These are phyloP conservation scores for Parnassius glacialis DNA, from an alignment of 2,888 invertebrate species.

Conservation along the genomic window DNA sequence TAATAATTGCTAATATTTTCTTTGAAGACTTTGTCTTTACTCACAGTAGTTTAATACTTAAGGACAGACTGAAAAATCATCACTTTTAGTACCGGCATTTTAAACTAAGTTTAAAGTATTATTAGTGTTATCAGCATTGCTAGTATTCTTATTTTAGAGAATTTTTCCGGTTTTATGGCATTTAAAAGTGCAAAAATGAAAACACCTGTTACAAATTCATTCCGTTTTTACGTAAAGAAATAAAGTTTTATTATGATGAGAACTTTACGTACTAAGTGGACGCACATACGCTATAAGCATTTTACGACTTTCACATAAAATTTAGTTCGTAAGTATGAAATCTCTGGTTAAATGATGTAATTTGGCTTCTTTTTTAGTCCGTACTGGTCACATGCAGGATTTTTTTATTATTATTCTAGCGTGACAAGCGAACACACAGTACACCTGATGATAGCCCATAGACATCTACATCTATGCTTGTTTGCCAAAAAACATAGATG, in stretches of 20 bases:
- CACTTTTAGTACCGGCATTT: too few relatives aligned
- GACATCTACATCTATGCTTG: too few relatives aligned
- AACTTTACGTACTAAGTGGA: constrained; percentile 21
- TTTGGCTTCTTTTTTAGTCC: not conserved
- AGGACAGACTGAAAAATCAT: too few relatives aligned
- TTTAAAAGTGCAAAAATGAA: not conserved
- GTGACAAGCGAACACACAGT: too few relatives aligned
- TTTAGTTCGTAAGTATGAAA: constrained; percentile 17
- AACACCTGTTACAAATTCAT: not conserved
- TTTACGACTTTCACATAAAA: constrained; percentile 19
- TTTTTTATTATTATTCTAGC: too few relatives aligned
- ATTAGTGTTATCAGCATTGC: not conserved
- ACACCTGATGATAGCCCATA: too few relatives aligned
- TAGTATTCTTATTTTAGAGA: not conserved
- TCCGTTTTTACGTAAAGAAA: constrained; percentile 5
- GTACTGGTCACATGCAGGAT: too few relatives aligned
- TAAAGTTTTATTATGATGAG: constrained; percentile 24
- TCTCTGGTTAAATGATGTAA: constrained; percentile 13
- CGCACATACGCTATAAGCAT: constrained; percentile 14
- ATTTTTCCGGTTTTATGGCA: not conserved
- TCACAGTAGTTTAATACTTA: too few relatives aligned
- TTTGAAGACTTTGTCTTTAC: too few relatives aligned
- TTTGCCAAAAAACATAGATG: too few relatives aligned
- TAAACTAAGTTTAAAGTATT: too few relatives aligned
- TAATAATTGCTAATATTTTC: too few relatives aligned